These are phyloP conservation scores for Bos taurus DNA, from an alignment of 2,113 vertebrate species.

Conservation along the genomic window DNA sequence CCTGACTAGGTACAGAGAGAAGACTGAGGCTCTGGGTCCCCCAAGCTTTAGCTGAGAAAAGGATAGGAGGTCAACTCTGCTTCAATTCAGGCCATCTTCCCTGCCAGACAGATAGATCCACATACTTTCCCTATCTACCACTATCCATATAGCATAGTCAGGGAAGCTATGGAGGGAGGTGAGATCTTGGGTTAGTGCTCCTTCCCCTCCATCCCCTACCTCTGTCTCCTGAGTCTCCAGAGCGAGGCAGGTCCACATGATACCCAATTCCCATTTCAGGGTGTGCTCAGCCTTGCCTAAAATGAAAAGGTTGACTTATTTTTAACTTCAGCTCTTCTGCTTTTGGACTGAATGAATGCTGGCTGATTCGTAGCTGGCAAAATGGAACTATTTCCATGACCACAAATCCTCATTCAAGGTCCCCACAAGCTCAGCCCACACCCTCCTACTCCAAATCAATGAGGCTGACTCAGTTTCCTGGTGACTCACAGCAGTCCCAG, in stretches of 20 bases:
- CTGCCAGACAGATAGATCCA: not conserved
- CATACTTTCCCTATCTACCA: not conserved
- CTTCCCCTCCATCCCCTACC: not conserved
- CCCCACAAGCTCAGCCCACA: not conserved
- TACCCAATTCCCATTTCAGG: not conserved
- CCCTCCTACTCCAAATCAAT: constrained; percentile 25
- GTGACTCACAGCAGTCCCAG: constrained; percentile 23
- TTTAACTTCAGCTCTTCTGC: constrained; percentile 47
- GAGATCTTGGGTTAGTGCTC: not conserved
- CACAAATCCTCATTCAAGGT: not conserved
- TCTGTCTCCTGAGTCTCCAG: not conserved
- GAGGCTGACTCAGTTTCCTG: constrained; percentile 55
- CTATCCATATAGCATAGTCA: not conserved
- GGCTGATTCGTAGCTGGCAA: constrained; percentile 35
- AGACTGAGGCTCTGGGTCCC: not conserved
- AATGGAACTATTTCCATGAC: constrained; percentile 36
- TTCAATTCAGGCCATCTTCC: not conserved
- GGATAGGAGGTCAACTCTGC: not conserved
- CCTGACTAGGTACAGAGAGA: not conserved
- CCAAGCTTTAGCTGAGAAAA: not conserved
- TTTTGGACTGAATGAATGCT: constrained; percentile 32
- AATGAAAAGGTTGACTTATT: constrained; percentile 50
- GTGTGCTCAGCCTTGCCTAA: constrained; percentile 14
- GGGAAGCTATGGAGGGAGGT: not conserved
- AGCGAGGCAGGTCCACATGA: not conserved